Base-by-base conservation (phyloP, 2,113 vertebrate species). In the Saimiri boliviensis region DNA sequence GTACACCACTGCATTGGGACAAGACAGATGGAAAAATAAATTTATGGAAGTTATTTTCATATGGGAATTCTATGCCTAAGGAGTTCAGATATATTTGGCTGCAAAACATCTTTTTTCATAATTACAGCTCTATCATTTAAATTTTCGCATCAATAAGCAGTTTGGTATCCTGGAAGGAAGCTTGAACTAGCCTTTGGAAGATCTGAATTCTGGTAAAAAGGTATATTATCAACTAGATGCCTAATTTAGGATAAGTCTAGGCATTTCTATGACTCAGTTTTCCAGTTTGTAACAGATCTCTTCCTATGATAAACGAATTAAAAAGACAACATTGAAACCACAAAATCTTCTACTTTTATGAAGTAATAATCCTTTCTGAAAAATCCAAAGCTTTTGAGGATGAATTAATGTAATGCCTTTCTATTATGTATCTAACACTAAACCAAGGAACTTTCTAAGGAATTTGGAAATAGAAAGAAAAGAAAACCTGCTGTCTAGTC, bases 1-100 rank as follows among this genome's bases (percentile, higher is more conserved):
- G 32, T 6, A 8, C 0, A 12, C 27, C 3, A 0, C 16, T 11
- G 17, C n/a, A 1, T 4, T 71, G 27, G 32, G 14, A 25, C 4
- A 8, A 40, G 70, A 74, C 6, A 83, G 13, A 17, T 1, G 6
- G 49, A 14, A 8, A 86, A 19, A 30, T 0, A 21, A 68, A 54
- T 16, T 23, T 17, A 13, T 3, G 1, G 2, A n/a, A 5, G 8
- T 19, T 56, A 45, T 60, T 74, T 91, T 58, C 37, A 63, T 63
- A 71, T n/a, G 19, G 25, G 37, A 92, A 23, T 40, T 21, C 52
- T 4, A 13, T 13, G 6, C 10, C 7, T 45, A 30, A 45, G 47
- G 25, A 54, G 6, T 68, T 40, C 66, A n/a, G 63, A 54, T 5
- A 4, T 2, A 0, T 32, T 60, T 45, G 8, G 20, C 52, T 87